Evolutionary conservation across 64 coral and sea anemone genomes (phyloP).

Genomic region (Platygyra sinensis): DNA sequence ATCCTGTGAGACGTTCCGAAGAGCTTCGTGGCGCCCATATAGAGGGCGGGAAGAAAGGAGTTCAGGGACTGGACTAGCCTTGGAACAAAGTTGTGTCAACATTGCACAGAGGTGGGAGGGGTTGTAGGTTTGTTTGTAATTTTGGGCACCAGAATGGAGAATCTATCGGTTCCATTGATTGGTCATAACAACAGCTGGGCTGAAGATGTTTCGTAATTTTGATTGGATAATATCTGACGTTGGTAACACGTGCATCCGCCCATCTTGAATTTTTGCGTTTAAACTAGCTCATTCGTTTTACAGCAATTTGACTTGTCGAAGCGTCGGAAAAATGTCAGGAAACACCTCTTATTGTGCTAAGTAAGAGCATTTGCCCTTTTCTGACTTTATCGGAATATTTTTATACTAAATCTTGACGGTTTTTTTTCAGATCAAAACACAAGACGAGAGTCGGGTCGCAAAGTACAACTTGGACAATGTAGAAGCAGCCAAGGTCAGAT

Average conservation of each 20-base stretch:
- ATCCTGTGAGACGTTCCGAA: too few relatives aligned
- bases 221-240: conserved; percentile 48
- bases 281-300: neutral
- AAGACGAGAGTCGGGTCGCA: conserved; percentile 93
- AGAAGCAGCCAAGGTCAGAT: conserved; percentile 93
- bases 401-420: neutral
- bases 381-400: neutral
- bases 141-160: too few relatives aligned
- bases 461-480: conserved; percentile 99
- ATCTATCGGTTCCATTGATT: neutral
- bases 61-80: too few relatives aligned
- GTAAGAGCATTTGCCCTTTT: conserved; percentile 33
- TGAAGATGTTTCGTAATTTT: neutral
- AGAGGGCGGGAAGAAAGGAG: too few relatives aligned
- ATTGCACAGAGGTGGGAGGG: too few relatives aligned
- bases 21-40: too few relatives aligned
- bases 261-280: conserved; percentile 54
- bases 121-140: too few relatives aligned
- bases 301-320: neutral
- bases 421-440: conserved; percentile 91
- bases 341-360: conserved; percentile 76
- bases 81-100: too few relatives aligned
- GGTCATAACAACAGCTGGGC: neutral
- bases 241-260: conserved; percentile 61
- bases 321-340: conserved; percentile 46